phyloP scores from a whole-genome alignment of 2,797 vertebrate genomes.

The Eurystomus glaucurus region DNA sequence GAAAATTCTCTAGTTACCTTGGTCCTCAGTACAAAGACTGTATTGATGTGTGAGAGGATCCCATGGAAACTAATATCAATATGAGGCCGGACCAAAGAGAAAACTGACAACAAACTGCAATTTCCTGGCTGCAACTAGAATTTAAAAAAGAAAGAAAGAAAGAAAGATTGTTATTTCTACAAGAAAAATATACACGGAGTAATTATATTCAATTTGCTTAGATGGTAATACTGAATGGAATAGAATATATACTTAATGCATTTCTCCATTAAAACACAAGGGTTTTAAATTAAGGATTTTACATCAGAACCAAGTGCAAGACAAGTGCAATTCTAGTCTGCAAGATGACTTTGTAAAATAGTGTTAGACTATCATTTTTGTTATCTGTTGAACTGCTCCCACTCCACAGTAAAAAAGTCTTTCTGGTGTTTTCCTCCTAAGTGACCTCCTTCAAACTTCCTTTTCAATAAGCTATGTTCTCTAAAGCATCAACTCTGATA shows the following conservation, averaged over 20 bases:
- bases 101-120: conserved; percentile 95
- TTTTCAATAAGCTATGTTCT: neutral
- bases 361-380: neutral
- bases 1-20: conserved; percentile 88
- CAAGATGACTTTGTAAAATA: neutral
- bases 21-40: conserved; percentile 96
- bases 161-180: neutral
- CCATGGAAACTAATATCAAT: conserved; percentile 99
- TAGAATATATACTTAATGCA: neutral
- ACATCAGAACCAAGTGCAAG: neutral
- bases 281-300: neutral
- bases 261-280: neutral
- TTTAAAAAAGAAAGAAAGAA: neutral
- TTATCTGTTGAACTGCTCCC: neutral
- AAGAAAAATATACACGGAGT: neutral
- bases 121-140: conserved; percentile 94
- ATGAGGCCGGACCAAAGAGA: conserved; percentile 97
- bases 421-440: neutral
- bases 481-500: neutral
- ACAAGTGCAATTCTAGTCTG: neutral
- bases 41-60: conserved; percentile 99
- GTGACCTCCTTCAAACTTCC: neutral
- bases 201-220: neutral
- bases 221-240: neutral
- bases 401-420: neutral